A percentile compares a stretch with the other conserved stretches of the same genome.
These are phyloP conservation scores for Caenorhabditis sp. DNA, from an alignment of 2,888 invertebrate species.

Conservation along the genomic window DNA sequence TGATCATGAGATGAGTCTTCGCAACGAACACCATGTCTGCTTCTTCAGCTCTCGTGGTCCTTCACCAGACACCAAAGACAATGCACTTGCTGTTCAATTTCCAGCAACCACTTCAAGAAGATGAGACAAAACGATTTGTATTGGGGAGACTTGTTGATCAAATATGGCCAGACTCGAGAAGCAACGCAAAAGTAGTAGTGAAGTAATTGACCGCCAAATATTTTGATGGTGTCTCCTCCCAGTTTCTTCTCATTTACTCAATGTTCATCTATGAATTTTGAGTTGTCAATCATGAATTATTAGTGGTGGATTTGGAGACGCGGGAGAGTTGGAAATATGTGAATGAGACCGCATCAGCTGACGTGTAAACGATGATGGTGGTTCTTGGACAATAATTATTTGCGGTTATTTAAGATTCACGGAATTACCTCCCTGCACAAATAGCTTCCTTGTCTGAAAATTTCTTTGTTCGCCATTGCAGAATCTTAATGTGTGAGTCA, in stretches of 20 bases:
- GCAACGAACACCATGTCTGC: conserved; percentile 47
- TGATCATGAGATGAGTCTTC: conserved; percentile 44
- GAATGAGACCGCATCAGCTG: conserved; percentile 37
- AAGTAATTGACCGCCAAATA: conserved; percentile 55
- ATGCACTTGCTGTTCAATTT: conserved; percentile 23
- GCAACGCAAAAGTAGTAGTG: conserved; percentile 4
- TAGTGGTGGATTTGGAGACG: conserved; percentile 36
- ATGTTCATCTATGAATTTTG: conserved; percentile 64
- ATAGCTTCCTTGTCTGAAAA: too few species aligned
- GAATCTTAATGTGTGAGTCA: background rate
- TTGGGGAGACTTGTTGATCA: conserved; percentile 21
- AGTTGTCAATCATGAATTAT: conserved; percentile 57
- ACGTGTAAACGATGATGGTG: conserved; percentile 6
- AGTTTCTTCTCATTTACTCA: conserved; percentile 27
- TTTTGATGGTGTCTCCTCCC: conserved; percentile 39
- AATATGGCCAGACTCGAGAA: conserved; percentile 15
- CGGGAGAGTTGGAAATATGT: conserved; percentile 24
- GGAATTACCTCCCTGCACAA: background rate
- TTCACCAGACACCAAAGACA: conserved; percentile 5
- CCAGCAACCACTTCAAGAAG: conserved; percentile 19
- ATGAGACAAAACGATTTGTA: conserved; percentile 9
- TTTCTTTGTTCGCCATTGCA: too few species aligned
- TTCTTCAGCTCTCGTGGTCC: background rate
- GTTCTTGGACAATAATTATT: conserved; percentile 9
- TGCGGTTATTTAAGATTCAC: background rate